These are phyloP conservation scores for Cepaea nemoralis DNA, from an alignment of 1,140 invertebrate species.

Conservation along the genomic window DNA sequence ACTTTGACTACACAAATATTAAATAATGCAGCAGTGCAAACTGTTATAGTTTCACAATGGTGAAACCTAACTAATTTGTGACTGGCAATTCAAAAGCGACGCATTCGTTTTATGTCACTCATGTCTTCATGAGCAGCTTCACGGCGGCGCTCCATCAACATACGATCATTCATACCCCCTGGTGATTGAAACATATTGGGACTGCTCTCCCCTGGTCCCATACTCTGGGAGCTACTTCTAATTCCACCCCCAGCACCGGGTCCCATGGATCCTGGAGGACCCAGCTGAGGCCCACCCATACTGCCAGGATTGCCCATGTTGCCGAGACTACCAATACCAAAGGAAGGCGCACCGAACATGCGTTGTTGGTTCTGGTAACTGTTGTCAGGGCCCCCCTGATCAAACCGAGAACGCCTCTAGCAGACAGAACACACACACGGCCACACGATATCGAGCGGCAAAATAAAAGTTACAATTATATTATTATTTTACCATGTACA, in stretches of 20 bases:
- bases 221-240: conserved; percentile 23
- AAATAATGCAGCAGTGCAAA: too few species aligned
- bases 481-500: neutral
- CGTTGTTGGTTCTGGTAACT: conserved; percentile 41
- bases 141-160: conserved; percentile 44
- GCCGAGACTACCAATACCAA: conserved; percentile 30
- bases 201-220: conserved; percentile 17
- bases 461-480: too few species aligned
- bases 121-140: conserved; percentile 50
- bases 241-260: neutral
- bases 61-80: too few species aligned
- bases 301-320: conserved; percentile 10
- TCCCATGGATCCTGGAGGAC: conserved; percentile 17
- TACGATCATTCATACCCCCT: conserved; percentile 38
- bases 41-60: too few species aligned
- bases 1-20: too few species aligned
- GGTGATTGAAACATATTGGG: conserved; percentile 26
- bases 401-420: conserved; percentile 43
- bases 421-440: neutral
- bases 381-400: conserved; percentile 39
- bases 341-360: conserved; percentile 39
- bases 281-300: neutral
- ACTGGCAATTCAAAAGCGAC: conserved; percentile 49
- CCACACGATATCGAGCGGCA: neutral
- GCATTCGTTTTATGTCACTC: conserved; percentile 56